Conservation (phyloP, 2,888 invertebrate genomes). For the Odontothrips loti region DNA sequence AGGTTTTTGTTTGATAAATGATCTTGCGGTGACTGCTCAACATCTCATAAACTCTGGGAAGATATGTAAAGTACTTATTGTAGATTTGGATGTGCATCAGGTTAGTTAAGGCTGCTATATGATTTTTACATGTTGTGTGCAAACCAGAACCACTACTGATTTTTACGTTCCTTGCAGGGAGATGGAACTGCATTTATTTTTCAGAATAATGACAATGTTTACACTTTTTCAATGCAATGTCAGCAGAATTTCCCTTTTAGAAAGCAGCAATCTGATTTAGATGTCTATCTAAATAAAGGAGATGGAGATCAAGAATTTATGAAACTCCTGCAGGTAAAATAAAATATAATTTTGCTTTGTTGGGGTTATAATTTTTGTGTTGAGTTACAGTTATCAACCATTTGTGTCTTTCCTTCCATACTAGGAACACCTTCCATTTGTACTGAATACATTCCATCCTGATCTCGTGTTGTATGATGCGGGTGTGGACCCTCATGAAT, state of each 20-base stretch:
- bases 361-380: too few relatives aligned
- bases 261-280: slow-evolving; percentile 43
- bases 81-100: slow-evolving; percentile 45
- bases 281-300: slow-evolving; percentile 40
- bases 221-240: slow-evolving; percentile 44
- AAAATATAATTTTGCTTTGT: not conserved
- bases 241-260: slow-evolving; percentile 42
- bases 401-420: not conserved
- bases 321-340: slow-evolving; percentile 33
- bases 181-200: slow-evolving; percentile 44
- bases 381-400: too few relatives aligned
- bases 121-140: not conserved
- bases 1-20: slow-evolving; percentile 44
- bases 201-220: slow-evolving; percentile 39
- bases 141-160: not conserved
- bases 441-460: slow-evolving; percentile 42
- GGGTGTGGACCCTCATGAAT: slow-evolving; percentile 43
- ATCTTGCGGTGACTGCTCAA: slow-evolving; percentile 42
- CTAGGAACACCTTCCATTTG: slow-evolving; percentile 41
- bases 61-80: slow-evolving; percentile 41
- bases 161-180: slow-evolving; percentile 39
- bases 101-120: slow-evolving; percentile 35
- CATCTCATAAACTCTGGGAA: slow-evolving; percentile 36
- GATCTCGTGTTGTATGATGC: slow-evolving; percentile 44
- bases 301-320: slow-evolving; percentile 38